Evolutionary conservation across 2,113 vertebrate species (phyloP).

Genomic region (Bungarus multicinctus): DNA sequence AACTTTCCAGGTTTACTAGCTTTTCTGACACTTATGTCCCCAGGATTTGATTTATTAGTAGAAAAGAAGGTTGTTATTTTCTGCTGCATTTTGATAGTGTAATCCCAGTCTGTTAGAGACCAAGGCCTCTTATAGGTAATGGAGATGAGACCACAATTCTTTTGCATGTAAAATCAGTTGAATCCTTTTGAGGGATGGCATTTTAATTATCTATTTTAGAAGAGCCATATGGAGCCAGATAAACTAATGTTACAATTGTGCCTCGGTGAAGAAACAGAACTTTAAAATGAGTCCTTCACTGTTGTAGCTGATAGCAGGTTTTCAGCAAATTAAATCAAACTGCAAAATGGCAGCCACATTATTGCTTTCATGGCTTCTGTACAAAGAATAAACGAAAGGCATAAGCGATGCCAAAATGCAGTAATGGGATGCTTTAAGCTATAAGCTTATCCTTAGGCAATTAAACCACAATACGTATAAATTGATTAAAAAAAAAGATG

Average conservation of each 20-base stretch:
- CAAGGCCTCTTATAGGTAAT: background rate
- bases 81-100: background rate
- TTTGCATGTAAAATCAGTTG: background rate
- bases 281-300: background rate
- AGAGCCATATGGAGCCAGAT: background rate
- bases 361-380: background rate
- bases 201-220: background rate
- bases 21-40: background rate
- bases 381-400: background rate
- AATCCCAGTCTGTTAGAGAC: background rate
- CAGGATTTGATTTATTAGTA: background rate
- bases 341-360: background rate
- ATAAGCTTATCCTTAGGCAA: constrained; percentile 17
- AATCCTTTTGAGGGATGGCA: background rate
- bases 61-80: background rate
- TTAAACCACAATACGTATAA: background rate
- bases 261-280: background rate
- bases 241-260: background rate
- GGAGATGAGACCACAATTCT: background rate
- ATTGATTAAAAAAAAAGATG: background rate
- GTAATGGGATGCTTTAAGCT: constrained; percentile 15
- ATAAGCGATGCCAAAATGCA: background rate
- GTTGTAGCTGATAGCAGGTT: background rate
- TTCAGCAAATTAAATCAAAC: background rate
- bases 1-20: background rate